Base-by-base conservation (phyloP, 2,113 vertebrate species). In the Trogon surrucura region DNA sequence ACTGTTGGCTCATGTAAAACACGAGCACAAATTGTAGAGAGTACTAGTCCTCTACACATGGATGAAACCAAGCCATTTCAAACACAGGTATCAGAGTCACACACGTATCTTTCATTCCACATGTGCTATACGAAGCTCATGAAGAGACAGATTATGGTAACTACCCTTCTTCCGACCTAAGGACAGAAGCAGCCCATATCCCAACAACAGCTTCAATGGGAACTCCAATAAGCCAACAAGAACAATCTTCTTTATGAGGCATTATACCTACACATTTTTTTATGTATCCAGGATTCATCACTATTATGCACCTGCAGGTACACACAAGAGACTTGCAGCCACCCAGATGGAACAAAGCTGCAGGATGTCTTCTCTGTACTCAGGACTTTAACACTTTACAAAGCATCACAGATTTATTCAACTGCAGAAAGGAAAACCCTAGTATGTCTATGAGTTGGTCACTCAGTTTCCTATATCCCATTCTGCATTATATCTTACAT, bases 301-400 rank as follows among this genome's bases (percentile, higher is more conserved):
- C 41, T 36, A 25, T 25, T 13, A 60, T 2, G 1, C 50, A 50
- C 41, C 51, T 70, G 21, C 54, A 83, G 12, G 45, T 93, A 61
- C 30, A 69, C 0, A 0, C 0, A 0, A 41, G 0, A 83, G 32
- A 64, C 19, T 69, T 61, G 64, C 41, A 79, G 50, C 34, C 41
- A 71, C 9, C 5, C 14, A 44, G 16, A 29, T 11, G 21, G 41
- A 83, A 47, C 22, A 87, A 73, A 95, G 15, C n/a, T 67, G 21
- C 32, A 67, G 48, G 25, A 15, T 10, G 4, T 17, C 18, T 32
- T 17, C 23, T 71, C 61, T 41, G 26, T 29, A 23, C 32, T 74
- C 70, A 66, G 21, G 51, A 57, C 36, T 64, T 71, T 41, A 16
- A 56, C 7, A 26, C 15, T 45, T 30, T 54, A 58, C 23, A 62